phyloP scores from a whole-genome alignment of 2,797 vertebrate genomes.

The Notolepis coatsorum region DNA sequence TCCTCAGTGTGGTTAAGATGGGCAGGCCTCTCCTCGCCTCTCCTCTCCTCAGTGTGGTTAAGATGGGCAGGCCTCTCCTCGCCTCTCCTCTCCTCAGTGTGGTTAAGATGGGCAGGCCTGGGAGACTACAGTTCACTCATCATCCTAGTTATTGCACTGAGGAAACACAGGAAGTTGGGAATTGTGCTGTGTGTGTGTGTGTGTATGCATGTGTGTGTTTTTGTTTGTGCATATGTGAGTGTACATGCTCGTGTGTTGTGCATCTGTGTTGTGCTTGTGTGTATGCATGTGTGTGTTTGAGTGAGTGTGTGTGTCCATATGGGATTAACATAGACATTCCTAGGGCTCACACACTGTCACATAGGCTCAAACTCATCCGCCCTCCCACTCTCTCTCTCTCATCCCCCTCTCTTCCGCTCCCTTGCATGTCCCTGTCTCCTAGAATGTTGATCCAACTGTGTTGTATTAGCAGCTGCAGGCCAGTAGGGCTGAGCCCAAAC shows the following conservation, averaged over 20 bases:
- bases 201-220: slow-evolving; percentile 13
- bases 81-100: too few species aligned
- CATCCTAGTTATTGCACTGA: too few species aligned
- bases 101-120: too few species aligned
- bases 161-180: too few species aligned
- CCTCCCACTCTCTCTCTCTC: slow-evolving; percentile 23
- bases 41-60: too few species aligned
- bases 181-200: slow-evolving; percentile 33
- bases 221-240: slow-evolving; percentile 40
- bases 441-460: slow-evolving; percentile 26
- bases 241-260: slow-evolving; percentile 45
- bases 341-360: slow-evolving; percentile 71
- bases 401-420: slow-evolving; percentile 4
- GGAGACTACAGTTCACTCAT: too few species aligned
- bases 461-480: too few species aligned
- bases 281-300: neutral
- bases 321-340: slow-evolving; percentile 73
- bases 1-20: too few species aligned
- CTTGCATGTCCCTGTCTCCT: slow-evolving; percentile 16
- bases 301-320: neutral
- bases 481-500: too few species aligned
- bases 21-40: too few species aligned
- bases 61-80: too few species aligned
- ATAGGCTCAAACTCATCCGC: slow-evolving; percentile 65
- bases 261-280: slow-evolving; percentile 27